Evolutionary conservation across 92 coral and sea anemone species (phyloP), one percentile per base, ranked within the genome.

Genomic region (Heliopora coerulea): DNA sequence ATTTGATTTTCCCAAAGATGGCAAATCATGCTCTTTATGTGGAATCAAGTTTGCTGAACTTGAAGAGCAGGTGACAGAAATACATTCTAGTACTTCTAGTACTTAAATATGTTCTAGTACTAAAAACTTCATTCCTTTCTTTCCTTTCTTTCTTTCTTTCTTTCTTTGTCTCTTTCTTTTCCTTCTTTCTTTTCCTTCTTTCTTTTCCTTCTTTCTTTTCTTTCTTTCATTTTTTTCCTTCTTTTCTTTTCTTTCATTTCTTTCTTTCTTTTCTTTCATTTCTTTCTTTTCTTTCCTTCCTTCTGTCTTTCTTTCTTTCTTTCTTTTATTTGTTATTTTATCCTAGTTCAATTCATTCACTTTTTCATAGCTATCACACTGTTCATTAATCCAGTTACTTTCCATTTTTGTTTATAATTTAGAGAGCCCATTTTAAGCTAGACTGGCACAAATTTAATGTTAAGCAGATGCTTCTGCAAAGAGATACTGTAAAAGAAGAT

Each of bases 371-470:
- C n/a, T n/a, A n/a, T n/a, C n/a, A n/a, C n/a, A n/a, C n/a, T n/a
- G n/a, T n/a, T n/a, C n/a, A n/a, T n/a, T n/a, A n/a, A n/a, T n/a
- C n/a, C n/a, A n/a, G n/a, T n/a, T n/a, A n/a, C n/a, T 46, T 15
- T 6, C 52, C 52, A 46, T 46, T 46, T 46, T 46, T 46, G 52
- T 46, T 15, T 15, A 15, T 46, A 15, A 44, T 80, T 33, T 65
- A 93, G 98, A 93, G 98, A 79, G 95, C 88, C 20, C 98, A 93
- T 80, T 93, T 93, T 72, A 93, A 88, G 68, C 81, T 93, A 30
- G 98, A 93, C 68, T 93, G 98, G 98, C 98, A 93, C 69, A 79
- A 91, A 29, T 93, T 74, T 74, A 93, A 93, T 75, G 76, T 93
- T 59, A 93, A 90, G 62, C 98, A 86, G 74, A 85, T 67, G 74